Evolutionary conservation across 2,797 vertebrate genomes (phyloP).

Genomic region (Sebastiscus tertius): DNA sequence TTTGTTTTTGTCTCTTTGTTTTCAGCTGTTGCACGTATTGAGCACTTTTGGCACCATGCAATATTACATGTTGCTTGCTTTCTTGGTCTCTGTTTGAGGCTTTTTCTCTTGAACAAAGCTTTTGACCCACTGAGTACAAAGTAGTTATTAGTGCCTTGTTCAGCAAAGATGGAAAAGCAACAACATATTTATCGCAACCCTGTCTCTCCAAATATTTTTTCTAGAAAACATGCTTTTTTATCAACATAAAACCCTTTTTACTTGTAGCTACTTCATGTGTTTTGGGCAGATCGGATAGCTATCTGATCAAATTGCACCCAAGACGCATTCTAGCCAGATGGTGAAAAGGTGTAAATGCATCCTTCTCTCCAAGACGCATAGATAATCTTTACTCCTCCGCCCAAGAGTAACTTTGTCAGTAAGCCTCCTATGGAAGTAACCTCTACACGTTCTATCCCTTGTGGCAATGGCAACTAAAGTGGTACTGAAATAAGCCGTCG

Average conservation of each 20-base stretch:
- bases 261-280: neutral
- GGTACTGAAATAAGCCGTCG: neutral
- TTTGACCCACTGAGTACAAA: constrained; percentile 25
- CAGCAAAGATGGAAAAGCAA: constrained; percentile 20
- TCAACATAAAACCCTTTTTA: neutral
- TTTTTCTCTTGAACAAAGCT: constrained; percentile 46
- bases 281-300: neutral
- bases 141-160: constrained; percentile 45
- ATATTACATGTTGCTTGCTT: constrained; percentile 12
- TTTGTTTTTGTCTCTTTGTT: constrained; percentile 28
- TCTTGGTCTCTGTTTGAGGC: constrained; percentile 13
- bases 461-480: neutral
- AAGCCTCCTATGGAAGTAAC: neutral
- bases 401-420: neutral
- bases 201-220: neutral
- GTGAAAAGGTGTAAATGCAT: neutral
- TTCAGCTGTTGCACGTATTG: constrained; percentile 29
- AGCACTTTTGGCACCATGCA: constrained; percentile 18
- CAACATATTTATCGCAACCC: constrained; percentile 20
- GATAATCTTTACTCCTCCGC: neutral
- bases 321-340: neutral
- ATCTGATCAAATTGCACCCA: neutral
- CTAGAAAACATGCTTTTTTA: neutral
- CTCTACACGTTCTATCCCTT: neutral
- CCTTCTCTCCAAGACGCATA: neutral